These are phyloP conservation scores for Drosophila macrospina DNA, from an alignment of 2,888 invertebrate species.

Conservation along the genomic window DNA sequence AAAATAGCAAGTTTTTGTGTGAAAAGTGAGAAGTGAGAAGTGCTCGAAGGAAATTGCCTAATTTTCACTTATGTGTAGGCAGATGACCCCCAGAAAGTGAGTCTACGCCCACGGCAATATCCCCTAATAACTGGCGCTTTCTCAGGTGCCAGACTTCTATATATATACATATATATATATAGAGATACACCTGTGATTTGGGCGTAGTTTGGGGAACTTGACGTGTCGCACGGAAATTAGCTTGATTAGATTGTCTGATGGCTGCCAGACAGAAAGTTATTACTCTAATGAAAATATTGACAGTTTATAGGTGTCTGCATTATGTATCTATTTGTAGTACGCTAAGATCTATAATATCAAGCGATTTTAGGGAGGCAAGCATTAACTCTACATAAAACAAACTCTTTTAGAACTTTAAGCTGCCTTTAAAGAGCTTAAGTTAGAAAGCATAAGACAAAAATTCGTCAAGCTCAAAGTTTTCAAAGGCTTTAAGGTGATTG, in stretches of 20 bases:
- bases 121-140: slow-evolving; percentile 18
- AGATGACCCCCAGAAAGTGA: neutral
- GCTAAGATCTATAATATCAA: neutral
- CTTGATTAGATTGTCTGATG: slow-evolving; percentile 50
- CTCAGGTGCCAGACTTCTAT: slow-evolving; percentile 7
- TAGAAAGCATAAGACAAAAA: no score
- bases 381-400: no score
- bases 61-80: slow-evolving; percentile 23
- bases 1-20: slow-evolving; percentile 15
- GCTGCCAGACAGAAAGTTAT: slow-evolving; percentile 29
- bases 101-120: neutral
- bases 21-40: neutral
- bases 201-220: slow-evolving; percentile 10
- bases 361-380: no score
- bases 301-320: slow-evolving; percentile 1
- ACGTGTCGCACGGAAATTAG: slow-evolving; percentile 46
- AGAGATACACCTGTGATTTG: no score
- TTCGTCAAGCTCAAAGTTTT: no score
- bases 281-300: slow-evolving; percentile 9
- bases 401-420: no score
- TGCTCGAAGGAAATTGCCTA: slow-evolving; percentile 41
- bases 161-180: neutral
- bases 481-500: no score
- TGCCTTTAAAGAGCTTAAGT: no score
- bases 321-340: neutral